A percentile compares a stretch with the other conserved stretches of the same genome.
Evolutionary conservation across 2,888 invertebrate genomes (phyloP).

Genomic region (Euplagia quadripunctaria): DNA sequence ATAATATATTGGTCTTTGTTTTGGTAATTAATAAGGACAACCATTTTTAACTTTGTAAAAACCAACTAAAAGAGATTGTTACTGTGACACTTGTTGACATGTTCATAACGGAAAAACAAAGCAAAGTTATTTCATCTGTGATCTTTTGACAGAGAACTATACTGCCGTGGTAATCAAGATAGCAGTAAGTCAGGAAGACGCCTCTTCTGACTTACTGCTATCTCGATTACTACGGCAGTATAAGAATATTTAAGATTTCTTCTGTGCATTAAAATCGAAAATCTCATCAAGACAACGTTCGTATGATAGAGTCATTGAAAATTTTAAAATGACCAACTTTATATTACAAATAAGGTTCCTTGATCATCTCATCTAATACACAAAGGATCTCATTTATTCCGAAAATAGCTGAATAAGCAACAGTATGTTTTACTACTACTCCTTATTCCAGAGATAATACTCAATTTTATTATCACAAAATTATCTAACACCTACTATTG

Average conservation of each 20-base stretch:
- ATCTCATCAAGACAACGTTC: not conserved
- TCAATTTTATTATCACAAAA: conserved; percentile 26
- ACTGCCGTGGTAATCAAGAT: too few relatives aligned
- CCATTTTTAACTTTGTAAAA: not conserved
- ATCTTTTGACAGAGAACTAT: too few relatives aligned
- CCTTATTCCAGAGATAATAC: not conserved
- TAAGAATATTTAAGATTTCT: not conserved
- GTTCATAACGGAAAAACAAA: not conserved
- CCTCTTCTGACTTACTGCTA: too few relatives aligned
- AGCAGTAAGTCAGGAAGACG: too few relatives aligned
- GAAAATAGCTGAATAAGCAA: not conserved
- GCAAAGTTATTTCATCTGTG: not conserved
- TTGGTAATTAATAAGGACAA: not conserved
- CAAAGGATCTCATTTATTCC: conserved; percentile 12
- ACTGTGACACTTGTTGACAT: not conserved
- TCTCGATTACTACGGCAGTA: too few relatives aligned
- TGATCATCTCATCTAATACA: conserved; percentile 8
- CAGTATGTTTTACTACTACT: not conserved
- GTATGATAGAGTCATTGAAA: not conserved
- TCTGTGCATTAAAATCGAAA: not conserved
- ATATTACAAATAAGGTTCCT: not conserved
- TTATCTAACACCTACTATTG: conserved; percentile 26
- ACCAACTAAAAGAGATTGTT: not conserved
- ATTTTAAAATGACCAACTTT: not conserved
- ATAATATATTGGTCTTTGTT: too few relatives aligned